Base-by-base conservation (phyloP, 53 echinoderm and acorn worm genomes). In the Paelopatides confundens region DNA sequence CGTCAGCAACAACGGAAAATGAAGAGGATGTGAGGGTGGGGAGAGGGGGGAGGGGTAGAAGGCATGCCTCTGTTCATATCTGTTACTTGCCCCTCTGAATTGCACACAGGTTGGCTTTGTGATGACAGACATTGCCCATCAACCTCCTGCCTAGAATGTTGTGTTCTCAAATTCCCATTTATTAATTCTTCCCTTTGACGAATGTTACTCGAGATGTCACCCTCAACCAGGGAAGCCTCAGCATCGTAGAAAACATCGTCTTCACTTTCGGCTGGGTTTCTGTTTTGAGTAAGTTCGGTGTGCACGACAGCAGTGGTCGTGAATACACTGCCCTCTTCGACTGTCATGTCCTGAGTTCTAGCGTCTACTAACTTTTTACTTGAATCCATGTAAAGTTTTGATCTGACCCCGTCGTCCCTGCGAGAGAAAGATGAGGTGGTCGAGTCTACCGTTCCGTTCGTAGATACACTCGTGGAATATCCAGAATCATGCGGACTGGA, bases 391-490 rank as follows among this genome's bases (percentile, higher is more conserved):
- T 67, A 34, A 12, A 67, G 35, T 67, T 67, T 67, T n/a, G 53
- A 10, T 53, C 48, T 79, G 21, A 14, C 8, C 18, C 53, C 53
- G 28, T 79, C 79, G 3, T 48, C 51, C 31, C 79, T 9, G 26
- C 79, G 35, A 26, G 40, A 38, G 29, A 33, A 83, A 0, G 84
- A 65, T n/a, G 84, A 35, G 14, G 83, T 32, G 4, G 64, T 21
- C 14, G 84, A 83, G 14, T 83, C 84, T 6, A 36, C 47, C 2
- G 84, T 83, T 46, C 63, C 84, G 65, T 65, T 83, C 1, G 63
- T 65, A 12, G 84, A 83, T 10, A 83, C 65, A 65, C 84, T 83
- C 87, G 54, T 89, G 68, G 88, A 81, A 79, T 88, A 88, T 38
- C 81, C 81, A 32, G 66, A 81, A 47, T 88, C 88, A 23, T 27